Evolutionary conservation across 1,140 invertebrate genomes (phyloP).

Genomic region (Caenorhabditis brenneri): DNA sequence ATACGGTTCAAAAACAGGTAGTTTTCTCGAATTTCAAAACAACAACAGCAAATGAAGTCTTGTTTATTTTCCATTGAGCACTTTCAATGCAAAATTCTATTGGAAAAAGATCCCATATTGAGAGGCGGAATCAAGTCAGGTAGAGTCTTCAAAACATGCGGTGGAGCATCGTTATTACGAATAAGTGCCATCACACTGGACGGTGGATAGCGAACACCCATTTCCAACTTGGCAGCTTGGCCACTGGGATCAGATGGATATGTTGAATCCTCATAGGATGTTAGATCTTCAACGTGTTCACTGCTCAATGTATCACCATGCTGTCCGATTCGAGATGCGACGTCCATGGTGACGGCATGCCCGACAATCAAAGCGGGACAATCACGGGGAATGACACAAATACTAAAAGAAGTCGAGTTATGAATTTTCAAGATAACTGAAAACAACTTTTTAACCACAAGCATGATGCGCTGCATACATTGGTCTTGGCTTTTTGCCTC

Average conservation of each 20-base stretch:
- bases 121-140: constrained; percentile 30
- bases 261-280: background rate
- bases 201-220: constrained; percentile 39
- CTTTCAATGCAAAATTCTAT: background rate
- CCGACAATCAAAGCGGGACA: constrained; percentile 9
- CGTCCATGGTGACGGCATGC: constrained; percentile 11
- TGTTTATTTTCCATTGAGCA: background rate
- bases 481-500: constrained; percentile 17
- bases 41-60: background rate
- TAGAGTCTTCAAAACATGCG: constrained; percentile 5
- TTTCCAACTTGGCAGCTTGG: constrained; percentile 5
- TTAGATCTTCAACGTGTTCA: background rate
- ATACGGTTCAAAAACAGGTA: background rate
- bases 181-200: constrained; percentile 28
- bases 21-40: background rate
- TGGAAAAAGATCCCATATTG: background rate
- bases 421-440: too few species aligned
- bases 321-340: background rate
- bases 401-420: background rate
- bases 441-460: constrained; percentile 7
- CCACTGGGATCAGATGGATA: background rate
- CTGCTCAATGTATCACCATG: background rate
- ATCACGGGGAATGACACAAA: background rate
- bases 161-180: constrained; percentile 16
- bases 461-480: constrained; percentile 30